Base-by-base conservation (phyloP, 2,113 vertebrate genomes). In the Hypanus sabinus region DNA sequence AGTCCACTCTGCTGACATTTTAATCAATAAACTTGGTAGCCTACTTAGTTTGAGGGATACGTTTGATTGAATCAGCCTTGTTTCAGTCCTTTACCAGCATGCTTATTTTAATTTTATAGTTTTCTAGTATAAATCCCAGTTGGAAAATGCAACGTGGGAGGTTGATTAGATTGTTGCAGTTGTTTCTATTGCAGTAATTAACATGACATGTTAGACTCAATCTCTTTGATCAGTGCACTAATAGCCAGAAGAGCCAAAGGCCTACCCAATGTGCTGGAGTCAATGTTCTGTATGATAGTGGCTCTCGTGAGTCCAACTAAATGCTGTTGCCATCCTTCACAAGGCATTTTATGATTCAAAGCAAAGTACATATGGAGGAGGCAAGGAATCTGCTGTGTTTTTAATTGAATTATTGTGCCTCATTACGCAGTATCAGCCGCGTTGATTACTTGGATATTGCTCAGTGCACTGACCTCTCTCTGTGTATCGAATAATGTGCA, bases 371-470 rank as follows among this genome's bases (percentile, higher is more conserved):
- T 27, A 73, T 16, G 91, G 22, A 38, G 91, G 33, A 73, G 36
- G 22, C 70, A 27, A 27, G 20, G 11, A 93, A 93, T 55, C 38
- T 71, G 65, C 91, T 71, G 91, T 30, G 12, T 46, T 93, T 93
- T 93, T 73, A 93, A 75, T 93, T 71, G 91, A 93, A 73, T 73
- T 73, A 93, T 46, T 55, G 65, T 75, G 70, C 68, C 18, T 93
- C 68, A 73, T 93, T 93, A 93, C 90, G 73, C 90, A 71, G 90
- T 55, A 93, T 73, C 91, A 46, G 70, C 91, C 68, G 68, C 24
- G 90, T 55, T 75, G 68, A 93, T 93, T 46, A 90, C 14, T 16
- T 65, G 14, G 30, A 90, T 65, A 65, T 90, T 68, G 65, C n/a
- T 30, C 60, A 36, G 85, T 90, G 68, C 68, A 73, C 20, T 71